These are phyloP conservation scores for Poecilia velifera DNA, from an alignment of 2,797 vertebrate genomes.

Conservation along the genomic window DNA sequence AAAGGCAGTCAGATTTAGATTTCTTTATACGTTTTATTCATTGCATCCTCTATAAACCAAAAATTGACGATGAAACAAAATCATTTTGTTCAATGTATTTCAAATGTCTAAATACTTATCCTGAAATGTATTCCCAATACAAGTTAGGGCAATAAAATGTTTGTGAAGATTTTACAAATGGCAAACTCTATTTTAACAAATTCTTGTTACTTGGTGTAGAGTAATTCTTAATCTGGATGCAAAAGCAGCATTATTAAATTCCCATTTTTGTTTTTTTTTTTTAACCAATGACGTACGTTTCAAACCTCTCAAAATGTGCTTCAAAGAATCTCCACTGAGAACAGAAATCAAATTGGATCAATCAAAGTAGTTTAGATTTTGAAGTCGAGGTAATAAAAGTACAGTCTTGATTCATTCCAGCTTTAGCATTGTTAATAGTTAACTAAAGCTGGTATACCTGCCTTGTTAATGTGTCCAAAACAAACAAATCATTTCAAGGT, in stretches of 20 bases:
- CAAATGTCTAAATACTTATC: background rate
- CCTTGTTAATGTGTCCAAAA: background rate
- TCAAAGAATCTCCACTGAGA: background rate
- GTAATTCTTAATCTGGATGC: too few relatives aligned
- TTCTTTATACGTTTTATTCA: background rate
- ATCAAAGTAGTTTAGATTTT: background rate
- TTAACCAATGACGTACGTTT: background rate
- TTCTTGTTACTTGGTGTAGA: background rate
- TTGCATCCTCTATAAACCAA: background rate
- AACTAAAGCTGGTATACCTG: background rate
- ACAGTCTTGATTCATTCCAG: background rate
- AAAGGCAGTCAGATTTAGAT: background rate
- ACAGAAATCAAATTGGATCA: background rate
- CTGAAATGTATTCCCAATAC: background rate
- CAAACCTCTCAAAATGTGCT: background rate
- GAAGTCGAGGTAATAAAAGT: background rate
- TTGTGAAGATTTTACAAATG: background rate
- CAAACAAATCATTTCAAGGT: background rate
- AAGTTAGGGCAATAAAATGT: background rate
- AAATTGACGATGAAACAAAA: background rate
- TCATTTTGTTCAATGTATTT: background rate
- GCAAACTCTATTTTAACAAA: background rate
- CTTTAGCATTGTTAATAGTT: background rate
- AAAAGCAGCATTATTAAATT: background rate
- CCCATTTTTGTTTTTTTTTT: too few relatives aligned